These are phyloP conservation scores for Ictalurus punctatus DNA, from an alignment of 2,113 vertebrate genomes.

Conservation along the genomic window DNA sequence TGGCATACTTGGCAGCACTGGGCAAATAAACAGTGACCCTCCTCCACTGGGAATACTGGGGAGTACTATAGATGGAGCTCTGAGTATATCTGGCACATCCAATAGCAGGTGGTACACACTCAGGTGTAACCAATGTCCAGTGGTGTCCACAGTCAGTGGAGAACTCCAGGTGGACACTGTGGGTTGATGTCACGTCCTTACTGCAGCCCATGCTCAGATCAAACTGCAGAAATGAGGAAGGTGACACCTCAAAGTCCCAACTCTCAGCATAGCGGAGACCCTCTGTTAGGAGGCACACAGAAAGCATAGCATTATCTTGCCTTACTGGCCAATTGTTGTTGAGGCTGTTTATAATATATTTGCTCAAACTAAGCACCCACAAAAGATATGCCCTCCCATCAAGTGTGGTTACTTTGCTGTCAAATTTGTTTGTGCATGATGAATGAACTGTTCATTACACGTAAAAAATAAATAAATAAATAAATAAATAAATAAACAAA, in stretches of 20 bases:
- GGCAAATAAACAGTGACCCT: constrained; percentile 92
- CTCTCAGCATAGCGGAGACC: constrained; percentile 94
- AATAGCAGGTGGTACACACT: constrained; percentile 94
- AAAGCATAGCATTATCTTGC: background rate
- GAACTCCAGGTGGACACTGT: constrained; percentile 86
- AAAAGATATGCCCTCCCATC: too few species aligned
- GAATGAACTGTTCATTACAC: too few species aligned
- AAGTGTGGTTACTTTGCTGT: too few species aligned
- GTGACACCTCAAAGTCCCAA: constrained; percentile 95
- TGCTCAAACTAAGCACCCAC: background rate
- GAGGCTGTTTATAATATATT: background rate
- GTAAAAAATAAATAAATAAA: too few species aligned
- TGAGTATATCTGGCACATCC: constrained; percentile 91
- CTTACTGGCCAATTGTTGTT: background rate
- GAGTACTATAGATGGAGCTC: constrained; percentile 88
- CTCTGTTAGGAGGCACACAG: constrained; percentile 70
- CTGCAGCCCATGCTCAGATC: constrained; percentile 96
- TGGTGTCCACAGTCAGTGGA: constrained; percentile 89
- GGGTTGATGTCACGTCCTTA: constrained; percentile 83
- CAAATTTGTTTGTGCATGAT: too few species aligned
- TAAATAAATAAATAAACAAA: too few species aligned
- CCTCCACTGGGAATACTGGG: constrained; percentile 92
- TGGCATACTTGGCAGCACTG: constrained; percentile 71
- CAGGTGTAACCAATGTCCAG: constrained; percentile 90
- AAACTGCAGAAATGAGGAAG: constrained; percentile 93